Evolutionary conservation across 2,797 vertebrate genomes (phyloP).

Genomic region (Lerista edwardsae): DNA sequence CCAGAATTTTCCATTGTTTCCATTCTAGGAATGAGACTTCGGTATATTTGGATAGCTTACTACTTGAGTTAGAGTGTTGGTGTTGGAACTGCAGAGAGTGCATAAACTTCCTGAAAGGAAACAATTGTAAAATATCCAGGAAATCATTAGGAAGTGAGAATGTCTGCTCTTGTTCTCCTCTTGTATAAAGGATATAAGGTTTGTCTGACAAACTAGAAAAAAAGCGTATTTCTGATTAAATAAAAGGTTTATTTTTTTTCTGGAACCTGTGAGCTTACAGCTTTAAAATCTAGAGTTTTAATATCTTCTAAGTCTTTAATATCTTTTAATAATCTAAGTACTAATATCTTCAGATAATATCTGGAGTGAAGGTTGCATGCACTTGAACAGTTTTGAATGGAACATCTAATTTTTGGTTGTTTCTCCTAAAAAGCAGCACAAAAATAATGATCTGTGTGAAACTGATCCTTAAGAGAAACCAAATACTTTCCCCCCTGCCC

Average conservation of each 20-base stretch:
- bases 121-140: slow-evolving; percentile 91
- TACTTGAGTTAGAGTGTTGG: slow-evolving; percentile 71
- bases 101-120: slow-evolving; percentile 91
- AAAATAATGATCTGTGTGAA: background rate
- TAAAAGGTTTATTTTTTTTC: too few relatives aligned
- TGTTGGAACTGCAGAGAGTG: slow-evolving; percentile 62
- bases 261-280: too few relatives aligned
- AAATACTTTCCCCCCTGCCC: background rate
- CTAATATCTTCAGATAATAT: background rate
- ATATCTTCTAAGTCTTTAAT: too few relatives aligned
- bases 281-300: background rate
- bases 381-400: background rate
- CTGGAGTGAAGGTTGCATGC: background rate
- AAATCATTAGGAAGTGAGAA: slow-evolving; percentile 88
- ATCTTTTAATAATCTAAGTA: background rate
- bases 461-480: background rate
- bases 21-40: slow-evolving; percentile 49
- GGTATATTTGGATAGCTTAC: slow-evolving; percentile 63
- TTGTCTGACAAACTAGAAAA: background rate
- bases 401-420: background rate
- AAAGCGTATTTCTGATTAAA: too few relatives aligned
- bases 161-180: slow-evolving; percentile 63
- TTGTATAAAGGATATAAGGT: slow-evolving; percentile 32
- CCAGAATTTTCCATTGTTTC: slow-evolving; percentile 43
- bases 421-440: background rate